Evolutionary conservation across 2,888 invertebrate species (phyloP).

Genomic region (Mesorhabditis spiculigera): DNA sequence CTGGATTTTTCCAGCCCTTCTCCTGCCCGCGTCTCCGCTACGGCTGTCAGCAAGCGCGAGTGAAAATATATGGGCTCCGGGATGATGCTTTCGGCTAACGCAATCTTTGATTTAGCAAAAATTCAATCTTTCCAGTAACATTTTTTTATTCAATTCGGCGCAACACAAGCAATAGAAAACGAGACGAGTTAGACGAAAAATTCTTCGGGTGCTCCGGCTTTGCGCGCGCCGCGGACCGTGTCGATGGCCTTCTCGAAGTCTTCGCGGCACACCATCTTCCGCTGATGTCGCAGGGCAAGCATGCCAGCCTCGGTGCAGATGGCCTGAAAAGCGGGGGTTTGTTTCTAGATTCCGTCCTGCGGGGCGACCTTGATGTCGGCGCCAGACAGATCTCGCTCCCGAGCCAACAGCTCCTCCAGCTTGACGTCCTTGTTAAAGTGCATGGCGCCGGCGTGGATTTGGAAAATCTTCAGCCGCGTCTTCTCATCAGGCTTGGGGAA

Average conservation of each 20-base stretch:
- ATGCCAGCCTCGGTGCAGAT: conserved; percentile 46
- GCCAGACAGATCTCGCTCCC: conserved; percentile 39
- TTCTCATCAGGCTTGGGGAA: conserved; percentile 13
- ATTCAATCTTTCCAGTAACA: no score
- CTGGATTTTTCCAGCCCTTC: no score
- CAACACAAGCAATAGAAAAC: no score
- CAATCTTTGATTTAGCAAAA: no score
- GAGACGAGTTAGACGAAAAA: conserved; percentile 17
- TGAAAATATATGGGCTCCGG: no score
- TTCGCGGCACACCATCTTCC: conserved; percentile 25
- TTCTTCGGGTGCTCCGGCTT: conserved; percentile 31
- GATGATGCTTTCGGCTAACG: no score
- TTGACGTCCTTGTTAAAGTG: conserved; percentile 33
- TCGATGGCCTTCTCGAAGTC: conserved; percentile 30
- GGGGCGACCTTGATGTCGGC: conserved; percentile 40
- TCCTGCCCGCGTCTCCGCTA: no score
- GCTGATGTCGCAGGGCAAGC: conserved; percentile 39
- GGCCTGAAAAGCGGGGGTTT: conserved; percentile 18
- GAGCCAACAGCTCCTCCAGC: conserved; percentile 32
- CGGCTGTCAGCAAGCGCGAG: no score
- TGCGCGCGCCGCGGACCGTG: conserved; percentile 27
- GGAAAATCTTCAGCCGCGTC: conserved; percentile 8
- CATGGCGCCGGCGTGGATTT: conserved; percentile 36
- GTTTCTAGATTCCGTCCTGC: neutral
- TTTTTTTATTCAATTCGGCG: no score